These are phyloP conservation scores for Tenodera sinensis DNA, from an alignment of 2,888 invertebrate species.

Conservation along the genomic window DNA sequence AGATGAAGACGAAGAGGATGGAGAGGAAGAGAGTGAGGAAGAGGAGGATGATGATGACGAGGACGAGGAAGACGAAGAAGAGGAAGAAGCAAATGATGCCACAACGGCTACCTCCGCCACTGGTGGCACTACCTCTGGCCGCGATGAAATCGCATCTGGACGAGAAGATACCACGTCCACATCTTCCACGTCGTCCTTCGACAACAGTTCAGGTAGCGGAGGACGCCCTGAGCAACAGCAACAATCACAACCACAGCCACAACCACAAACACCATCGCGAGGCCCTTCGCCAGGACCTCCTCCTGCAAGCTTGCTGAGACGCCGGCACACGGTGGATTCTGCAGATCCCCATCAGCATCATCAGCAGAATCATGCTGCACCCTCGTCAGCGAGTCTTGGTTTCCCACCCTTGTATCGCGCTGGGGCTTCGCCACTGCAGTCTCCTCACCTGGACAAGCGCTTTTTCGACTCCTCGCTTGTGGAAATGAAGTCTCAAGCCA, in stretches of 20 bases:
- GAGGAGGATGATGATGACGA: conserved; percentile 4
- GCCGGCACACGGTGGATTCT: background rate
- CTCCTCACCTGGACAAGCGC: conserved; percentile 70
- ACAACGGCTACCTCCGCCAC: background rate
- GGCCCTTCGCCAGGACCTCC: conserved; percentile 10
- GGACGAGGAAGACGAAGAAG: conserved; percentile 14
- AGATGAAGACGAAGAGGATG: conserved; percentile 27
- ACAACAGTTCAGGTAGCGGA: background rate
- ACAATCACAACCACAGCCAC: background rate
- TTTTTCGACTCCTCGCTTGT: conserved; percentile 80
- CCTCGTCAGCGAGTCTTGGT: background rate
- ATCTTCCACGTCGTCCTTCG: background rate
- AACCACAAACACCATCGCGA: background rate
- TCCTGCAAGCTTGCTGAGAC: background rate
- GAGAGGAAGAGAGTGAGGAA: conserved; percentile 17
- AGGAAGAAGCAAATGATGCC: conserved; percentile 1
- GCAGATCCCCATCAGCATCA: background rate
- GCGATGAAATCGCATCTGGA: background rate
- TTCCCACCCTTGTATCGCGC: background rate
- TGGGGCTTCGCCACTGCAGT: conserved; percentile 48
- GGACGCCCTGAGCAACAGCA: background rate
- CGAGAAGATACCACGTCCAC: conserved; percentile 5
- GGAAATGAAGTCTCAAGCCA: conserved; percentile 73
- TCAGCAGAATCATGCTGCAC: conserved; percentile 2
- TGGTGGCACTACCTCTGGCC: background rate